Base-by-base conservation (phyloP, 1,140 invertebrate species). In the Cydia splendana region DNA sequence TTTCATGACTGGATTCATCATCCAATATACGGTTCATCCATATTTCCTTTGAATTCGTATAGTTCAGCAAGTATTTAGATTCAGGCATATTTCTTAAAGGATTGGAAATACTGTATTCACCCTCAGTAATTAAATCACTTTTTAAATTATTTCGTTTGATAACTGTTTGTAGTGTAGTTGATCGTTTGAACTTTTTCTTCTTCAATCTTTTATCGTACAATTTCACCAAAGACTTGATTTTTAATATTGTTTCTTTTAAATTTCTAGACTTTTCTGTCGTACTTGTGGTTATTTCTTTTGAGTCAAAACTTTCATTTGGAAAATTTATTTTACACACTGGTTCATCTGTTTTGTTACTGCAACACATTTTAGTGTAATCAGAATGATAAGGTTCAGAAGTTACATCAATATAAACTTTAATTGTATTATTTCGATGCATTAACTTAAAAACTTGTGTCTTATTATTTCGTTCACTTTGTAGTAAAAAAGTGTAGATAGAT, bases 331-430 rank as follows among this genome's bases (percentile, higher is more conserved):
- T 79, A 81, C 82, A 86, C 76, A 80, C 12, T 12, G 38, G 15
- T 45, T 20, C 67, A 65, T 6, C 69, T 53, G 73, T 74, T 24
- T 76, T 73, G 69, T 85, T 82, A 4, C 71, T 65, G 77, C 91
- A 92, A 77, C 91, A 92, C 15, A 84, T 79, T 9, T 77, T 80
- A 28, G 77, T 84, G 15, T 87, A 82, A 75, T 90, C 80, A 24
- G 76, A 67, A 57, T 86, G 69, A 73, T 83, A 79, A 20, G 76
- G 65, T 75, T 78, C 65, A 69, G 79, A 85, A 20, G 76, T 71
- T 28, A 86, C 75, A 67, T 88, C 81, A 65, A 88, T 85, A 69
- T 91, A 93, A 57, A 93, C 81, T 81, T 90, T 93, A 42, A 90
- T 79, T n/a, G 83, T 79, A 12, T 81, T 76, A 6, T 82, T 77